A percentile compares a stretch with the other conserved stretches of the same genome.
Conservation (phyloP, 2,888 invertebrate genomes). For the Ellobium chinense region DNA sequence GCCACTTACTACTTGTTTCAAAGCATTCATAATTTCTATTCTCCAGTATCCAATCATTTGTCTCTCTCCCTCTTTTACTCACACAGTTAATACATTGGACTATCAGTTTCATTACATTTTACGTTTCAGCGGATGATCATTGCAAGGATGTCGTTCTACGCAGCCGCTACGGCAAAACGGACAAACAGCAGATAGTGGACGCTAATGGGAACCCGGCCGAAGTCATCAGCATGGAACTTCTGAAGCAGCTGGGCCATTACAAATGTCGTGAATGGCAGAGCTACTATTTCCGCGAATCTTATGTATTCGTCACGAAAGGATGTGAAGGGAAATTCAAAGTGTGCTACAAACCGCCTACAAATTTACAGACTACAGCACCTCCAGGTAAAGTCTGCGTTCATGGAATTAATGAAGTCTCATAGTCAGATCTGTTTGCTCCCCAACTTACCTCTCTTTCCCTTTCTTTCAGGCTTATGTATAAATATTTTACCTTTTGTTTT, state of each 20-base stretch:
- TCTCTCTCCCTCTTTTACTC: too few relatives aligned
- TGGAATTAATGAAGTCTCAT: too few relatives aligned
- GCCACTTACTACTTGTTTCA: too few relatives aligned
- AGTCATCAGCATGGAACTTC: not conserved
- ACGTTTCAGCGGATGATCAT: too few relatives aligned
- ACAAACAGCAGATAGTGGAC: not conserved
- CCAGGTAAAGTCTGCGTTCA: not conserved
- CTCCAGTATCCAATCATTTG: too few relatives aligned
- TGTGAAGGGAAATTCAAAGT: conserved; percentile 6
- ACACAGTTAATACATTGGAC: too few relatives aligned
- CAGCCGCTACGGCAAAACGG: not conserved
- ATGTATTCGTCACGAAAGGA: not conserved
- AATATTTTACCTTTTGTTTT: too few relatives aligned
- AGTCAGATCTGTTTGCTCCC: too few relatives aligned
- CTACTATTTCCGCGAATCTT: not conserved
- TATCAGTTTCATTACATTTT: too few relatives aligned
- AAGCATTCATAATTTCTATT: too few relatives aligned
- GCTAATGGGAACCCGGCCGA: not conserved
- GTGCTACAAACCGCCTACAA: not conserved
- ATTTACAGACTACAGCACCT: not conserved
- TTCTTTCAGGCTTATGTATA: too few relatives aligned
- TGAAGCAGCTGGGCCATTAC: not conserved
- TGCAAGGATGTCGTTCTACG: not conserved
- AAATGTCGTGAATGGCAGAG: not conserved
- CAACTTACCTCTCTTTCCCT: too few relatives aligned